Percentiles rank a stretch among this genome's conserved stretches.
phyloP scores from a whole-genome alignment of 1,140 invertebrate genomes.

The Calliphora vicina region DNA sequence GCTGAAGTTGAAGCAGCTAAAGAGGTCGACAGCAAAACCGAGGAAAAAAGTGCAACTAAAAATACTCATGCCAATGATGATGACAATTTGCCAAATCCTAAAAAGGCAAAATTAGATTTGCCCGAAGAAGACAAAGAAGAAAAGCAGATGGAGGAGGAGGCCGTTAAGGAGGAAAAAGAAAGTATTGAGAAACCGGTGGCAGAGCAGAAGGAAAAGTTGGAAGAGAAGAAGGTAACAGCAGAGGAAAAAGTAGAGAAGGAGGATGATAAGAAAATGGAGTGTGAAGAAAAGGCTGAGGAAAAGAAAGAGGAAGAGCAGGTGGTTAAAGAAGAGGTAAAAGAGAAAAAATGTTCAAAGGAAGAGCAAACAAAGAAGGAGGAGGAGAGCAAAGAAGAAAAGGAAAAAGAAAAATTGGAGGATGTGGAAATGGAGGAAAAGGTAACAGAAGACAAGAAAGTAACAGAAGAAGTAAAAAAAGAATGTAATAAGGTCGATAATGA shows the following conservation, averaged over 20 bases:
- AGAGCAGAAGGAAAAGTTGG: neutral
- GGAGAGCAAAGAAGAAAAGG: constrained; percentile 49
- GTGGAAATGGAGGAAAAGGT: constrained; percentile 16
- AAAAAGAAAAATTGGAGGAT: constrained; percentile 41
- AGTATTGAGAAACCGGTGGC: constrained; percentile 37
- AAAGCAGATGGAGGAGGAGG: neutral
- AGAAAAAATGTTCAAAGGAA: too few relatives aligned
- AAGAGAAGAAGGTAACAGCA: constrained; percentile 37
- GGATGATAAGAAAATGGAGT: constrained; percentile 36
- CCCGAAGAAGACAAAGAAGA: constrained; percentile 35
- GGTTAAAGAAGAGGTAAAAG: too few relatives aligned
- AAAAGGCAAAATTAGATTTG: constrained; percentile 56
- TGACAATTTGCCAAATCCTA: constrained; percentile 50
- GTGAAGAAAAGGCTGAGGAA: constrained; percentile 37
- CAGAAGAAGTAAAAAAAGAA: constrained; percentile 33
- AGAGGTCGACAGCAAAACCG: neutral
- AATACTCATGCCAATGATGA: constrained; percentile 43
- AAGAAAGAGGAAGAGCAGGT: neutral
- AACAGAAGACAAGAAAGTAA: constrained; percentile 32
- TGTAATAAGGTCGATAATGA: neutral
- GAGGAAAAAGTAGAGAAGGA: constrained; percentile 37
- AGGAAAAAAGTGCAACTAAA: constrained; percentile 30
- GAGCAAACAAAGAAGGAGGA: neutral
- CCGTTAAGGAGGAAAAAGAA: constrained; percentile 30
- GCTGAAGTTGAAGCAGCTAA: constrained; percentile 43